Conservation (phyloP, 2,797 vertebrate genomes). For the Coluber constrictor region DNA sequence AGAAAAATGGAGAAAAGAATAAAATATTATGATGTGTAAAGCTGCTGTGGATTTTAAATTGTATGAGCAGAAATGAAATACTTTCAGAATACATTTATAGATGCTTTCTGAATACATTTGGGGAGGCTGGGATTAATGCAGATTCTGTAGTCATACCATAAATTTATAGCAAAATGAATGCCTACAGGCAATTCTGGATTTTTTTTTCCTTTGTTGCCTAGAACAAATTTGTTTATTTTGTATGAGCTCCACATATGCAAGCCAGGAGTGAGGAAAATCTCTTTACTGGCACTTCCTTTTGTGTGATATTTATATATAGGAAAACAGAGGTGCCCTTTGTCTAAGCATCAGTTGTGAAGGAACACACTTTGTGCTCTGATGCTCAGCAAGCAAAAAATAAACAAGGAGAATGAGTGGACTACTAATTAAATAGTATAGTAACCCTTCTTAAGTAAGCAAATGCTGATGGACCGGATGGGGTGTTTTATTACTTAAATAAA, state of each 20-base stretch:
- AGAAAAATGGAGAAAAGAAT: constrained; percentile 40
- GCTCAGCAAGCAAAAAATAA: constrained; percentile 3
- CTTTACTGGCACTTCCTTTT: constrained; percentile 42
- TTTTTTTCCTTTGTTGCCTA: constrained; percentile 46
- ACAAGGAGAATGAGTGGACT: not conserved
- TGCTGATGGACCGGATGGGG: not conserved
- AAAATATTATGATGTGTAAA: constrained; percentile 48
- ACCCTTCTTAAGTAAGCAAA: constrained; percentile 17
- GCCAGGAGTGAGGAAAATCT: constrained; percentile 52
- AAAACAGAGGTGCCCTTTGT: constrained; percentile 34
- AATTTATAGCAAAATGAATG: constrained; percentile 61
- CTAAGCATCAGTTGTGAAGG: constrained; percentile 11
- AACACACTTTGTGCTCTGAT: not conserved
- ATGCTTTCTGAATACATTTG: constrained; percentile 59
- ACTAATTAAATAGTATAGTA: constrained; percentile 25
- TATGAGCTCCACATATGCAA: constrained; percentile 48
- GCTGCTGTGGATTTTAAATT: constrained; percentile 46
- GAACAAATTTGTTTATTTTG: constrained; percentile 48
- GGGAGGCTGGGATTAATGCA: constrained; percentile 62
- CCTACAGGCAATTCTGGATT: constrained; percentile 52
- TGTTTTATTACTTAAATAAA: not conserved
- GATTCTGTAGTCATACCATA: constrained; percentile 53
- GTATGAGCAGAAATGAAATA: constrained; percentile 55
- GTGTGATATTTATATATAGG: constrained; percentile 34
- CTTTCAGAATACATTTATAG: constrained; percentile 55